These are phyloP conservation scores for Masticophis lateralis DNA, from an alignment of 2,797 vertebrate genomes.

Conservation along the genomic window DNA sequence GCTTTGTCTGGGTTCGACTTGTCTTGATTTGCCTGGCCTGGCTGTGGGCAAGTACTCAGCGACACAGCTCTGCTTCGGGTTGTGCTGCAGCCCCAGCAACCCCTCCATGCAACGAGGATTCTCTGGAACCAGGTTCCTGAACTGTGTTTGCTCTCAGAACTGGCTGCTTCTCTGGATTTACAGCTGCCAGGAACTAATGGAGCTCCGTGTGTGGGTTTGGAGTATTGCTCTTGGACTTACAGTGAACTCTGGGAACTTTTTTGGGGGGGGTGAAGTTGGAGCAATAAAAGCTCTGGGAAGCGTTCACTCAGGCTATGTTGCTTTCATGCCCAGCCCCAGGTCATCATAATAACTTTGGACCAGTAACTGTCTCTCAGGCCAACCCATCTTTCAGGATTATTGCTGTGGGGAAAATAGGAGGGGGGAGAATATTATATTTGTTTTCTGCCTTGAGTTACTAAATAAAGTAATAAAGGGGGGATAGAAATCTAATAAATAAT, in stretches of 20 bases:
- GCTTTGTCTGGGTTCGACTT: neutral
- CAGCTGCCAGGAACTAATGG: neutral
- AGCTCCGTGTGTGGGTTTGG: neutral
- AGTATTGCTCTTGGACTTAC: too few relatives aligned
- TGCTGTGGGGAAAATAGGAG: neutral
- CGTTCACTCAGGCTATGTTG: neutral
- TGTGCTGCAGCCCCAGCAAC: neutral
- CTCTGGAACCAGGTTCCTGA: neutral
- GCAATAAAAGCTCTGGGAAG: too few relatives aligned
- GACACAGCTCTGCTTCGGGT: neutral
- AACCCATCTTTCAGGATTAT: neutral
- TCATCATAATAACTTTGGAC: neutral
- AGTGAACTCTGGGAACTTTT: neutral
- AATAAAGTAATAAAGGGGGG: neutral
- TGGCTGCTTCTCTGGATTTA: neutral
- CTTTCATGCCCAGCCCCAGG: neutral
- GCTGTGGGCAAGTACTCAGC: neutral
- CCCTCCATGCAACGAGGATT: fast-evolving
- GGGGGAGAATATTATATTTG: neutral
- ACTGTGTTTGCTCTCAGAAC: neutral
- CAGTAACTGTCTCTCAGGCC: neutral
- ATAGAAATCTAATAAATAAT: neutral
- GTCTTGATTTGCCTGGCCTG: neutral
- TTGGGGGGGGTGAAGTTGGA: neutral
- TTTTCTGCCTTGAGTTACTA: neutral